Base-by-base conservation (phyloP, 2,888 invertebrate genomes). In the Anticlea derivata region DNA sequence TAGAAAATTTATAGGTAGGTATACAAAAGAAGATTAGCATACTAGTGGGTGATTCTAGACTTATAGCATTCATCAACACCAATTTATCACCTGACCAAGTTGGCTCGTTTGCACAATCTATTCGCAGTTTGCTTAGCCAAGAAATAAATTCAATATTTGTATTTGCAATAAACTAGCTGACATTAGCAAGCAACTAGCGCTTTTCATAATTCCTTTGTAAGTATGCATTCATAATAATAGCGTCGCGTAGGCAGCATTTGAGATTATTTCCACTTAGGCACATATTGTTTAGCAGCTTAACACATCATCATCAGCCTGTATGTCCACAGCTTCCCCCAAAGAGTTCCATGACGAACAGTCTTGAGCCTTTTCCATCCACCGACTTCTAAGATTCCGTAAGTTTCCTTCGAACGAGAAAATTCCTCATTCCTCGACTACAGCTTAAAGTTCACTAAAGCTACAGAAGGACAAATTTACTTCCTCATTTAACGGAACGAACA, bases 141-240 rank as follows among this genome's bases (percentile, higher is more conserved):
- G 65, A 67, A 71, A 68, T 61, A 47, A 50, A 62, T 61, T 68
- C 66, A 77, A 80, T 78, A 72, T 78, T 77, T 71, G 61, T 67
- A 67, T 71, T 73, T 63, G 68, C 73, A 73, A 74, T 71, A 66
- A 38, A 31, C 41, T 20, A 68, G 70, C 58, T 61, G 63, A 64
- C 61, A 66, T 60, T 68, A 66, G 66, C 64, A 43, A 53, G 52
- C 38, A 47, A 63, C 66, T 67, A 73, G 58, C 75, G 66, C 65
- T 68, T 73, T 71, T 70, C 65, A 70, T 64, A 71, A 73, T 63
- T 44, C 47, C 41, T 52, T 55, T 54, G 54, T 52, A n/a, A n/a
- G n/a, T n/a, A 35, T 50, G 44, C 34, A 38, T 40, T 52, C 8
- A 13, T 43, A 50, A 47, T 44, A 41, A 33, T n/a, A n/a, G n/a